Conservation (phyloP, 2,888 invertebrate species). For the Andrena bucephala region DNA sequence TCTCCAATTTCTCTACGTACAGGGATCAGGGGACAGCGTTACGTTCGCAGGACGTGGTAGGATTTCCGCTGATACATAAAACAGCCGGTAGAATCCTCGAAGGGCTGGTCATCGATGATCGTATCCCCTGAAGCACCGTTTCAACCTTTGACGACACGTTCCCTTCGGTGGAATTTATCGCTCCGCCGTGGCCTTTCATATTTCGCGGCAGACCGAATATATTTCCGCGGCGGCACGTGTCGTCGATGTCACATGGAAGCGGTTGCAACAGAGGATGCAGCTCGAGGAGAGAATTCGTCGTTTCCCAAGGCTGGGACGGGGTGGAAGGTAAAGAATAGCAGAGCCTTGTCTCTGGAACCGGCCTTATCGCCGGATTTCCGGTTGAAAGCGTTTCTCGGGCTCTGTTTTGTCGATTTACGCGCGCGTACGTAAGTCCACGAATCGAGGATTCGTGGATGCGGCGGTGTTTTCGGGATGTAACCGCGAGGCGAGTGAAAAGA, state of each 20-base stretch:
- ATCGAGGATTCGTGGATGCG: neutral
- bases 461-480: neutral
- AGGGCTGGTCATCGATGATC: slow-evolving; percentile 3
- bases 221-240: slow-evolving; percentile 31
- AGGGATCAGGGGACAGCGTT: neutral
- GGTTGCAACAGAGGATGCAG: neutral
- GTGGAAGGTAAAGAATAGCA: neutral
- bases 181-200: neutral
- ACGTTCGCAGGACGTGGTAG: neutral
- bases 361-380: slow-evolving; percentile 19
- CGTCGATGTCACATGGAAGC: slow-evolving; percentile 4
- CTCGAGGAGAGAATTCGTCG: slow-evolving; percentile 7
- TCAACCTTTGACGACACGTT: slow-evolving; percentile 9
- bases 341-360: neutral
- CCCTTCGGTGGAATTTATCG: slow-evolving; percentile 24
- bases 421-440: neutral
- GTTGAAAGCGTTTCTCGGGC: neutral
- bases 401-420: slow-evolving; percentile 21
- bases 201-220: slow-evolving; percentile 1
- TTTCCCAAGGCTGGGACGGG: neutral
- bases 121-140: neutral
- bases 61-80: neutral
- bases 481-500: neutral
- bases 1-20: neutral
- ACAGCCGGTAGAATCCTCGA: neutral